Conservation (phyloP, 2,888 invertebrate genomes). For the Pollenia labialis region DNA sequence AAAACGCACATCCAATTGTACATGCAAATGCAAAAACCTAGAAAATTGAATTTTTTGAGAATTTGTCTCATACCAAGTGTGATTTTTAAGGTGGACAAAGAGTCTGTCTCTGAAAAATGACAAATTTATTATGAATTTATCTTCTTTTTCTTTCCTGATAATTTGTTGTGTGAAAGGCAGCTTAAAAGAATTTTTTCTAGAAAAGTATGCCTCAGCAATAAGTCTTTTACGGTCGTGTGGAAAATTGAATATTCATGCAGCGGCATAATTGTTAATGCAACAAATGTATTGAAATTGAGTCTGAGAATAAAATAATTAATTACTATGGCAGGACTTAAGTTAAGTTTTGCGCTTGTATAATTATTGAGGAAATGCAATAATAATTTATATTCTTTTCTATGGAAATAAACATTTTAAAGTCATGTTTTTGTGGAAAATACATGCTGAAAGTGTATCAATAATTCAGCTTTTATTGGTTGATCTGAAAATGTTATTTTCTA, state of each 20-base stretch:
- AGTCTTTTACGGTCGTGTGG: slow-evolving; percentile 8
- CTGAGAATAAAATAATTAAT: slow-evolving; percentile 12
- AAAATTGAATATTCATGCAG: slow-evolving; percentile 36
- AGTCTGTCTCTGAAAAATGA: slow-evolving; percentile 13
- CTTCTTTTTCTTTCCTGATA: background rate
- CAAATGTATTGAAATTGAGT: background rate
- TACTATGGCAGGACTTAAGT: background rate
- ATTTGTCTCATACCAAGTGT: slow-evolving; percentile 41
- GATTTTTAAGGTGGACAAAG: slow-evolving; percentile 51
- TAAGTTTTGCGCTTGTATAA: background rate
- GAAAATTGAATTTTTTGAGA: slow-evolving; percentile 34
- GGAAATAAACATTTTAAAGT: slow-evolving; percentile 26
- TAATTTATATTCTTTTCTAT: slow-evolving; percentile 40
- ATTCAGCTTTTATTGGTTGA: too few relatives aligned
- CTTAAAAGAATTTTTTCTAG: background rate
- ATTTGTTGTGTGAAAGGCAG: slow-evolving; percentile 6
- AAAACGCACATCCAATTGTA: background rate
- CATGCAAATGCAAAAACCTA: background rate
- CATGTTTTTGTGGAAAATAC: background rate
- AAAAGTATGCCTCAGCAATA: slow-evolving; percentile 24
- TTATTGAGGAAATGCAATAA: slow-evolving; percentile 40
- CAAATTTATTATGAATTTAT: slow-evolving; percentile 63
- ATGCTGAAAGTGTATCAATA: too few relatives aligned
- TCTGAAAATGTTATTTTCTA: too few relatives aligned
- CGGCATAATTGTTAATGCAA: slow-evolving; percentile 11